Conservation (phyloP, 2,797 vertebrate species). For the Ceryle rudis region DNA sequence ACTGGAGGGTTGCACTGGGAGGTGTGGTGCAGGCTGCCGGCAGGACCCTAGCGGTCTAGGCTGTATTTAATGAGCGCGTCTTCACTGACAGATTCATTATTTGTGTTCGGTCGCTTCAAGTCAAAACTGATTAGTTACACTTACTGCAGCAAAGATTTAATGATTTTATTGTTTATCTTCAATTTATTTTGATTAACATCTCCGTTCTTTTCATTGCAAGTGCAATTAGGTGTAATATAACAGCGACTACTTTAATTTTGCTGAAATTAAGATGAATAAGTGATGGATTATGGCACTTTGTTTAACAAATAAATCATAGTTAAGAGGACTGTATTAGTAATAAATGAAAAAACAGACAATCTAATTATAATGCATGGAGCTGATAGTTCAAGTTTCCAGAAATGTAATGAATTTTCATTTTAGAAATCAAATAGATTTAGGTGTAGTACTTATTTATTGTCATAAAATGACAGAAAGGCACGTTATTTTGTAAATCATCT, state of each 20-base stretch:
- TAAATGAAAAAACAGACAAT: conserved; percentile 80
- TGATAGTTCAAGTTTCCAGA: conserved; percentile 78
- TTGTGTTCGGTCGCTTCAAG: conserved; percentile 84
- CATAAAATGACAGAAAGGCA: conserved; percentile 28
- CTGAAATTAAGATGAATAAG: conserved; percentile 88
- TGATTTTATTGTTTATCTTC: conserved; percentile 91
- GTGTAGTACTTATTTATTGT: conserved; percentile 30
- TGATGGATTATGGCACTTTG: conserved; percentile 85
- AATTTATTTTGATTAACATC: conserved; percentile 91
- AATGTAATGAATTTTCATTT: conserved; percentile 72
- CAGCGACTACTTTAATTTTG: conserved; percentile 84
- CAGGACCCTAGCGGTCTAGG: conserved; percentile 73
- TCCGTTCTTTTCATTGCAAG: conserved; percentile 85
- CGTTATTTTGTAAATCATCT: conserved; percentile 18
- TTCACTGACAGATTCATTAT: conserved; percentile 87
- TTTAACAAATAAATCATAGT: conserved; percentile 89
- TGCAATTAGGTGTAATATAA: conserved; percentile 86
- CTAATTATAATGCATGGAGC: conserved; percentile 81
- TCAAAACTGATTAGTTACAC: conserved; percentile 90
- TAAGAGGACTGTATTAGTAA: conserved; percentile 85
- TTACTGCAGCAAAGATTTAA: conserved; percentile 86
- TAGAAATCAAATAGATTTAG: conserved; percentile 60
- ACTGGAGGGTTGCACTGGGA: not conserved
- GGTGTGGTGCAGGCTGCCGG: conserved; percentile 53
- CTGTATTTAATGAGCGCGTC: conserved; percentile 83